phyloP scores from a whole-genome alignment of 92 coral and sea anemone species.

The Porites evermanni region DNA sequence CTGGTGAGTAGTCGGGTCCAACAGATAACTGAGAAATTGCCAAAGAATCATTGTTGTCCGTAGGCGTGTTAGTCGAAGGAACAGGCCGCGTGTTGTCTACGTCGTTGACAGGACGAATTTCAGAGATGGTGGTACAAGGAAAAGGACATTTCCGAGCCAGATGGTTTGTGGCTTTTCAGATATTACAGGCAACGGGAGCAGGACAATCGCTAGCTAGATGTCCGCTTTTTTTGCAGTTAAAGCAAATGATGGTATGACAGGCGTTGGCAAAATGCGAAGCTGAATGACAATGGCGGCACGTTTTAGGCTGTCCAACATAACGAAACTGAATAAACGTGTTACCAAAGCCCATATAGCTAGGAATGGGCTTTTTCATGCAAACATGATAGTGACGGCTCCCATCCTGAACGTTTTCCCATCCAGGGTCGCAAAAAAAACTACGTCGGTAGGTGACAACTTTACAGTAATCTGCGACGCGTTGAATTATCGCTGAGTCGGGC shows the following conservation, averaged over 20 bases:
- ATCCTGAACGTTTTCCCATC: not conserved
- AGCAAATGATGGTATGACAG: constrained; percentile 2
- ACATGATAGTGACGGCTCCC: constrained; percentile 1
- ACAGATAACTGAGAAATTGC: too few relatives aligned
- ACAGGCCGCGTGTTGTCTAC: too few relatives aligned
- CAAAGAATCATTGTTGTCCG: too few relatives aligned
- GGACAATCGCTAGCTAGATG: constrained; percentile 15
- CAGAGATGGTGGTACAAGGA: not conserved
- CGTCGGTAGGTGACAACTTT: not conserved
- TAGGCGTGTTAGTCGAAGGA: too few relatives aligned
- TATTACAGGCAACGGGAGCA: not conserved
- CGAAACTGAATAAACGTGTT: not conserved
- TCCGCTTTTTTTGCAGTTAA: constrained; percentile 25
- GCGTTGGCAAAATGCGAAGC: constrained; percentile 25
- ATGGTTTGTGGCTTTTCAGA: not conserved
- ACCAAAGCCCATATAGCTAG: constrained; percentile 13
- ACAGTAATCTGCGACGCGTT: not conserved
- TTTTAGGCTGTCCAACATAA: constrained; percentile 7
- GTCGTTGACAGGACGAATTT: too few relatives aligned
- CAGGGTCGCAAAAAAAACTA: not conserved
- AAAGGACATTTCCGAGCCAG: not conserved
- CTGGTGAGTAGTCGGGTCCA: too few relatives aligned
- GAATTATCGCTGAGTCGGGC: constrained; percentile 19
- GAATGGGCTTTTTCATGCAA: not conserved
- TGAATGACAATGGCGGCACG: constrained; percentile 31